These are phyloP conservation scores for Acropora tenuis DNA, from an alignment of 64 coral and sea anemone genomes.

Conservation along the genomic window DNA sequence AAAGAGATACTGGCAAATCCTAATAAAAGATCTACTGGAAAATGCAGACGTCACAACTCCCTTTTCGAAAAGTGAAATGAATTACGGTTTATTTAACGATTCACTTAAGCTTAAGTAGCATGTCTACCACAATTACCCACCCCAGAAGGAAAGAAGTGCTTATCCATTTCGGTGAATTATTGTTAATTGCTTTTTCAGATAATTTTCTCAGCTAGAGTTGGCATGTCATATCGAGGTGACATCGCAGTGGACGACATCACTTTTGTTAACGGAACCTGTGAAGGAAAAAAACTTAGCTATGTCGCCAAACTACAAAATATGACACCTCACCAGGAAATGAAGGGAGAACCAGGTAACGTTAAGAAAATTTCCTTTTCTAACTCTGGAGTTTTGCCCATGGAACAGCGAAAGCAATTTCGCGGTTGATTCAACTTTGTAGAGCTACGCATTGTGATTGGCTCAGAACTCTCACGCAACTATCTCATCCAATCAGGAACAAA, in stretches of 20 bases:
- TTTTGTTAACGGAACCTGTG: slow-evolving; percentile 81
- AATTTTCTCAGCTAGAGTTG: slow-evolving; percentile 62
- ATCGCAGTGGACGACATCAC: slow-evolving; percentile 84
- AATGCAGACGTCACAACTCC: too few relatives aligned
- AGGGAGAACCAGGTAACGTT: slow-evolving; percentile 77
- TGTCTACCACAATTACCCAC: too few relatives aligned
- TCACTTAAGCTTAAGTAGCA: too few relatives aligned
- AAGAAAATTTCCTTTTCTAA: background rate
- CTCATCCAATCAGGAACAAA: background rate
- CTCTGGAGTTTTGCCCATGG: too few relatives aligned
- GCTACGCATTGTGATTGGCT: background rate
- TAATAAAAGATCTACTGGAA: too few relatives aligned
- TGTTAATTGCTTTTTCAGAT: slow-evolving; percentile 16
- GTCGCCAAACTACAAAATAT: background rate
- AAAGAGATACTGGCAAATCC: too few relatives aligned
- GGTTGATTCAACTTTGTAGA: too few relatives aligned
- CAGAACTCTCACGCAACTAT: background rate
- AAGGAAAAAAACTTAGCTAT: slow-evolving; percentile 65
- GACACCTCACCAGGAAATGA: background rate
- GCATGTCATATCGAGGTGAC: slow-evolving; percentile 76
- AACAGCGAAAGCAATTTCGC: too few relatives aligned
- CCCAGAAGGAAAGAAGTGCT: background rate
- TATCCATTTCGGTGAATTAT: background rate
- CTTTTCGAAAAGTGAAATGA: too few relatives aligned
- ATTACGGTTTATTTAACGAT: too few relatives aligned